Evolutionary conservation across 2,113 vertebrate species (phyloP).

Genomic region (Egretta garzetta): DNA sequence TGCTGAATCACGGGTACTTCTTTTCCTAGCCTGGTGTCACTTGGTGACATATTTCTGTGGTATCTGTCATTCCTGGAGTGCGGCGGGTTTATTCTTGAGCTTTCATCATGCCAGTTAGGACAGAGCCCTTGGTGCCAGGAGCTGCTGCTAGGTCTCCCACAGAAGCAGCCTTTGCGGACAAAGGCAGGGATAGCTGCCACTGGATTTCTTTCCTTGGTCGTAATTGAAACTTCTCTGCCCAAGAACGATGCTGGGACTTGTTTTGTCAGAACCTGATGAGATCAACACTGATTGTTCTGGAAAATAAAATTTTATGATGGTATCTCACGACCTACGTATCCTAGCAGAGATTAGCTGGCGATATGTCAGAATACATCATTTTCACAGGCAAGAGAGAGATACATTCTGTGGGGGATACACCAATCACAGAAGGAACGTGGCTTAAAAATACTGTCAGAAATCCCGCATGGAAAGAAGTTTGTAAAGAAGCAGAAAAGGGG

Average conservation of each 20-base stretch:
- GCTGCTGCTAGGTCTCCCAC: neutral
- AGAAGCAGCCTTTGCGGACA: neutral
- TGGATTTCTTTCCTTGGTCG: neutral
- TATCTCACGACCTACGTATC: neutral
- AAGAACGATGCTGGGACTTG: neutral
- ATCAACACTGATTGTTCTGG: neutral
- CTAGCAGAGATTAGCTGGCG: neutral
- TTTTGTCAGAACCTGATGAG: neutral
- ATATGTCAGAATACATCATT: neutral
- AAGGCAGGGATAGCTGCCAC: neutral
- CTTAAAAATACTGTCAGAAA: neutral
- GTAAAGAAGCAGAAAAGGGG: neutral
- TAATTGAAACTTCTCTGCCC: neutral
- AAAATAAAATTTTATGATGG: neutral
- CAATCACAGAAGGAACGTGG: neutral
- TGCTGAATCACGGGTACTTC: neutral
- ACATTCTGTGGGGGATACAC: neutral
- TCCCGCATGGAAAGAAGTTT: rapidly evolving
- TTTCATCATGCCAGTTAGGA: rapidly evolving
- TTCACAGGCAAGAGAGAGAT: neutral
- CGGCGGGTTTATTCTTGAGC: neutral
- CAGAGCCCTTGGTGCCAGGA: neutral
- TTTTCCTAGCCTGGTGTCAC: neutral
- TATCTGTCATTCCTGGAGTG: neutral
- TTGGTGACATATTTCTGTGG: neutral